Conservation (phyloP, 2,797 vertebrate species). For the Sebastes dallii region DNA sequence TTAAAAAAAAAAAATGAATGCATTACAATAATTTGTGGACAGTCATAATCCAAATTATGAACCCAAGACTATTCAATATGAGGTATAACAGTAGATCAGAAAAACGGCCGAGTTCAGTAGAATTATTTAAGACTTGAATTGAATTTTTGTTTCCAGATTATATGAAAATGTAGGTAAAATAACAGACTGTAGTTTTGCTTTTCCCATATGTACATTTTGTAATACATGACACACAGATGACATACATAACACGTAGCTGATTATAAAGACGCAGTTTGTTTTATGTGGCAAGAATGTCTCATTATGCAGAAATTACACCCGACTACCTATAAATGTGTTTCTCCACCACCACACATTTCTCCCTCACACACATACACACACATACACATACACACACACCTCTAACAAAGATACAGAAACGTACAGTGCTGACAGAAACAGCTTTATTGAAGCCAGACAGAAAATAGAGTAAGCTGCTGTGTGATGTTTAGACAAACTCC, state of each 20-base stretch:
- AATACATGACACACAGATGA: not conserved
- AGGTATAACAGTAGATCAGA: not conserved
- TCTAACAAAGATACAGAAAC: conserved; percentile 1
- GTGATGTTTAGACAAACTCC: conserved; percentile 8
- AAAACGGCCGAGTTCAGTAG: too few relatives aligned
- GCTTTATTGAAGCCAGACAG: conserved; percentile 55
- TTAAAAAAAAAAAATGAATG: too few relatives aligned
- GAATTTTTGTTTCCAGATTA: too few relatives aligned
- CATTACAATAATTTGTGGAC: not conserved
- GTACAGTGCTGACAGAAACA: conserved; percentile 4
- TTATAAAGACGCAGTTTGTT: not conserved
- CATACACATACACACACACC: too few relatives aligned
- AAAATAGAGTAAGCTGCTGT: conserved; percentile 37
- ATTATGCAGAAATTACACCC: not conserved
- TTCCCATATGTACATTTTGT: not conserved
- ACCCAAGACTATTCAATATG: not conserved
- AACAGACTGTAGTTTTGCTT: not conserved
- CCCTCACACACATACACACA: not conserved
- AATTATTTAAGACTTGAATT: not conserved
- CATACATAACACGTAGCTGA: not conserved
- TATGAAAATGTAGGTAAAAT: too few relatives aligned
- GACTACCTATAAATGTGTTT: not conserved
- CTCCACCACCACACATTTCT: not conserved
- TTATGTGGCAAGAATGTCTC: not conserved
- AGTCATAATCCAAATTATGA: not conserved